Base-by-base conservation (phyloP, 2,888 invertebrate species). In the Nycteola revayana region DNA sequence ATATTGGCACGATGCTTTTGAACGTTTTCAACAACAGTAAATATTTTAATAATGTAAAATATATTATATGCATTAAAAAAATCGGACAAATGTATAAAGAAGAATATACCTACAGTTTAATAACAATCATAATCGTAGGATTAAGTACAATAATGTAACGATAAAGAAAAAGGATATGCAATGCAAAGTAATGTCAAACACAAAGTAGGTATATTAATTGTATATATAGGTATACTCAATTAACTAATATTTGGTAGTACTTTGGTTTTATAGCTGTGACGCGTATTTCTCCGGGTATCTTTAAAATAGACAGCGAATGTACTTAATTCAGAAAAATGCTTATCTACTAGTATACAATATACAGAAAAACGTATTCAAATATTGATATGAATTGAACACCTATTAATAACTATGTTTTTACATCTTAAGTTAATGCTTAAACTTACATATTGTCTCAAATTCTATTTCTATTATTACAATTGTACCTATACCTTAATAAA, bases 401-500 rank as follows among this genome's bases (percentile, higher is more conserved):
- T 64, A 62, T 36, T 34, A 41, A 10, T 37, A 42, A 33, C 37
- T 50, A 50, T 42, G 27, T 48, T 47, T 49, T 51, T 60, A 57
- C 49, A 59, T 42, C 49, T 44, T 53, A 47, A 8, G 33, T 25
- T 49, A 49, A 42, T 20, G 36, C 66, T 67, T 73, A 71, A 38
- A 56, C 55, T 64, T 75, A 75, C 64, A 83, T 85, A 85, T 85
- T 85, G 85, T 85, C 85, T 65, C 72, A 66, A 63, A 71, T 66
- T 75, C 73, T 72, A 69, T 54, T 49, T 53, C 68, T 78, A 81
- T 60, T 31, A 35, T 38, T 27, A 26, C 11, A 25, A 8, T 34
- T 28, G 33, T 24, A n/a, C 22, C 36, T 29, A 30, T 27, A 21
- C 14, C 14, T 14, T 3, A 14, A 3, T 21, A 21, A 21, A 7